phyloP scores from a whole-genome alignment of 2,797 vertebrate genomes.

The Potorous gilbertii region DNA sequence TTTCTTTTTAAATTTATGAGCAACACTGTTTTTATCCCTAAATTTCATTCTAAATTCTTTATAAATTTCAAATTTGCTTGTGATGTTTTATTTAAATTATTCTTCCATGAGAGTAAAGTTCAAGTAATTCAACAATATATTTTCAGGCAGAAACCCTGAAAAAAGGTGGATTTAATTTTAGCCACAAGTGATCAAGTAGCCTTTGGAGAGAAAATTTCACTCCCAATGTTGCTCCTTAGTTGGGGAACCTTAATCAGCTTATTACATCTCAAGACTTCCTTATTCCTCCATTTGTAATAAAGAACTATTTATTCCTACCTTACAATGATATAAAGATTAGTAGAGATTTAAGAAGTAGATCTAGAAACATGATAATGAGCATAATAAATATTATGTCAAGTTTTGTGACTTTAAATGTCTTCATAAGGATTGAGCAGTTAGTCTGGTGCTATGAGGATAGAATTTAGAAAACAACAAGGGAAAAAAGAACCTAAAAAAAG shows the following conservation, averaged over 20 bases:
- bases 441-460: background rate
- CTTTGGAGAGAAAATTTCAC: background rate
- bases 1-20: background rate
- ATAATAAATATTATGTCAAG: background rate
- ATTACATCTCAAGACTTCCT: background rate
- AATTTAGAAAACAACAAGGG: background rate
- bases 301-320: background rate
- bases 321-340: background rate
- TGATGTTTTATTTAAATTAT: slow-evolving; percentile 51
- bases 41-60: background rate
- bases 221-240: background rate
- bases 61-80: slow-evolving; percentile 11
- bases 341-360: background rate
- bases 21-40: background rate
- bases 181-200: background rate
- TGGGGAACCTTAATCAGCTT: slow-evolving; percentile 1
- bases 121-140: slow-evolving; percentile 34
- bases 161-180: slow-evolving; percentile 12
- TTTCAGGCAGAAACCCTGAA: slow-evolving; percentile 22
- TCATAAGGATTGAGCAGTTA: background rate
- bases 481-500: slow-evolving; percentile 25
- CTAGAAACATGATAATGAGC: background rate
- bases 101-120: slow-evolving; percentile 3
- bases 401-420: background rate
- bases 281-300: background rate